Percentiles rank a stretch among this genome's conserved stretches.
These are phyloP conservation scores for Prenolepis imparis DNA, from an alignment of 2,888 invertebrate genomes.

Conservation along the genomic window DNA sequence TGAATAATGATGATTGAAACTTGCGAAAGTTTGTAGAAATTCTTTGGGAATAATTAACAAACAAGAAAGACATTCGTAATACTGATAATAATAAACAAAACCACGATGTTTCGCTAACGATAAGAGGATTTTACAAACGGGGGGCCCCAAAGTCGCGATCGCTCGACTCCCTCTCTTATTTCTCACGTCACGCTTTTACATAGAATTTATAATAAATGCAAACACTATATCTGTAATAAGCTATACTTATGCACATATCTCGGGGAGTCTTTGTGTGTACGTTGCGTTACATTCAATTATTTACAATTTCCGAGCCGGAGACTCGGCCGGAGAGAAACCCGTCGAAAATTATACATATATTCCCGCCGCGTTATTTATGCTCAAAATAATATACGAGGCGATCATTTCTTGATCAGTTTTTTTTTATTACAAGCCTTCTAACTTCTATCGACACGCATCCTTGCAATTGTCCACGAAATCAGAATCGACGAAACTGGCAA, in stretches of 20 bases:
- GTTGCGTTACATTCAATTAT: constrained; percentile 57
- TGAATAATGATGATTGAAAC: constrained; percentile 8
- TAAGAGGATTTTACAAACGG: constrained; percentile 3
- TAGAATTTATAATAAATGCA: constrained; percentile 83
- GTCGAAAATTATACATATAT: constrained; percentile 45
- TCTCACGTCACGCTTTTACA: constrained; percentile 70
- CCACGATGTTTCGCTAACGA: neutral
- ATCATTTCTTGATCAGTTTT: neutral
- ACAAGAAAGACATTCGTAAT: constrained; percentile 19
- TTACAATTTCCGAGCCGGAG: constrained; percentile 53
- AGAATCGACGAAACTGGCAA: constrained; percentile 71
- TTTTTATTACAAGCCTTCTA: constrained; percentile 34
- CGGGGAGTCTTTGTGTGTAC: constrained; percentile 38
- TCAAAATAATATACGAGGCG: constrained; percentile 36
- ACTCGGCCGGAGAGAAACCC: constrained; percentile 20
- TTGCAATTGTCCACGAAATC: constrained; percentile 1
- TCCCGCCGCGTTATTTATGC: neutral
- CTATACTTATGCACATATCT: constrained; percentile 62
- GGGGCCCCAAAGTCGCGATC: constrained; percentile 57
- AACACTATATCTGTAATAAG: constrained; percentile 78
- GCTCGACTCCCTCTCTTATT: constrained; percentile 27
- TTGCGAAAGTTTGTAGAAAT: neutral
- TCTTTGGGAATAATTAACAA: constrained; percentile 20
- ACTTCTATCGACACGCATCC: constrained; percentile 25
- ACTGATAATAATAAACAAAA: constrained; percentile 25